Evolutionary conservation across 2,113 vertebrate species (phyloP).

Genomic region (Loxodonta africana): DNA sequence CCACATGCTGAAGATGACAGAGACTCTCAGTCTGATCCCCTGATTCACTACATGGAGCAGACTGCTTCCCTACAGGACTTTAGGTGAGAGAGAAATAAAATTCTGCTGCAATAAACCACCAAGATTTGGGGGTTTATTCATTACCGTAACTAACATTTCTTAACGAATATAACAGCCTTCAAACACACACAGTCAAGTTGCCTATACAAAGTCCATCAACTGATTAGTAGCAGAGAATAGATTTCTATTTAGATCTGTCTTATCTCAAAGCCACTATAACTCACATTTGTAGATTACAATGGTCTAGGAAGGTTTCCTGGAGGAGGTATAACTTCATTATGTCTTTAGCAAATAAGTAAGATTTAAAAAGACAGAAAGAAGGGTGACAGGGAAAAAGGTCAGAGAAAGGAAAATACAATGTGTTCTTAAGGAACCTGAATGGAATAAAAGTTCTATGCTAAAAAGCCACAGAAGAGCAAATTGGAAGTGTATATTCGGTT

Average conservation of each 20-base stretch:
- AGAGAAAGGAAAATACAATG: neutral
- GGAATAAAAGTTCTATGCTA: neutral
- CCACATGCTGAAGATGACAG: neutral
- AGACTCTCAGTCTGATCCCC: neutral
- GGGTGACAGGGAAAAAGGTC: neutral
- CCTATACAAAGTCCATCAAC: neutral
- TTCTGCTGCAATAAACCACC: neutral
- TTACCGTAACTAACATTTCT: neutral
- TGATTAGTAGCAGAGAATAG: neutral
- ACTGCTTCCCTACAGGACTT: neutral
- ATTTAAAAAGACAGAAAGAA: neutral
- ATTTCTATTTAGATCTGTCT: neutral
- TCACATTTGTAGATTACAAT: neutral
- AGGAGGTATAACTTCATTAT: neutral
- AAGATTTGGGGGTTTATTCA: neutral
- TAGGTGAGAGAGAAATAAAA: neutral
- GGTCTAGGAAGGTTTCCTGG: neutral
- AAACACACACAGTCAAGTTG: constrained; percentile 9
- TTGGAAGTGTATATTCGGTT: neutral
- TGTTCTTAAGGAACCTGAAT: neutral
- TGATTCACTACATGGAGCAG: neutral
- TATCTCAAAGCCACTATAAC: neutral
- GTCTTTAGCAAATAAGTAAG: neutral
- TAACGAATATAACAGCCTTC: neutral
- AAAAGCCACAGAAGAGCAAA: neutral